Percentiles rank a stretch among this genome's conserved stretches.
Evolutionary conservation across 2,888 invertebrate species (phyloP).

Genomic region (Netelia melanura): DNA sequence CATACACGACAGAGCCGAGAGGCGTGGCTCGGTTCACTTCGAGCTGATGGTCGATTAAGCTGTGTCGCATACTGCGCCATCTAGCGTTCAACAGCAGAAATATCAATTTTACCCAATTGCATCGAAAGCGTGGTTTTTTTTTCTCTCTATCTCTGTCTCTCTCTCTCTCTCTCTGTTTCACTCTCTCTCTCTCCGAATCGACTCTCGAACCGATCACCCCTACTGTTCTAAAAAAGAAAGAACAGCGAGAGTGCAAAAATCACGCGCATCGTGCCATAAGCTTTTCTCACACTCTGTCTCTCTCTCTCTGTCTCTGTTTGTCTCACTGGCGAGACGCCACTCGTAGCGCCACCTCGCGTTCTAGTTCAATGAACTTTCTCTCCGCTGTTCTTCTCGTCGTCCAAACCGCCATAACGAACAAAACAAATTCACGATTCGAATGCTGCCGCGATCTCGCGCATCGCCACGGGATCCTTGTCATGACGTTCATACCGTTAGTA

Average conservation of each 20-base stretch:
- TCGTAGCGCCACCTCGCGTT: conserved; percentile 26
- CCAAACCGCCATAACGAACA: conserved; percentile 16
- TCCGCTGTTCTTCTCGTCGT: conserved; percentile 40
- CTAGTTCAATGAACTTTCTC: conserved; percentile 15
- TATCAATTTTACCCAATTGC: conserved; percentile 67
- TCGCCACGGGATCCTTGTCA: conserved; percentile 54
- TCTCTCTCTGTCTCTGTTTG: conserved; percentile 16
- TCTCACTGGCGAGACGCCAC: conserved; percentile 15
- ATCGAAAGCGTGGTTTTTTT: conserved; percentile 64
- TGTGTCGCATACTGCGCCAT: conserved; percentile 44
- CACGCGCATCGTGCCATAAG: conserved; percentile 50
- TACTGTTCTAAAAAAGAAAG: conserved; percentile 35
- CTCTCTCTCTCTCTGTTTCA: conserved; percentile 37
- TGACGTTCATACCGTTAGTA: conserved; percentile 31
- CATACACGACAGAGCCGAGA: conserved; percentile 93
- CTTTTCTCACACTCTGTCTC: not conserved
- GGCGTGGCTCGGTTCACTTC: conserved; percentile 97
- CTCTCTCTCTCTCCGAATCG: conserved; percentile 14
- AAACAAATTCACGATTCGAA: conserved; percentile 34
- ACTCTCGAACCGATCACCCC: conserved; percentile 62
- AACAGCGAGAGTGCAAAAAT: conserved; percentile 17
- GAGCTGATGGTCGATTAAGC: conserved; percentile 96
- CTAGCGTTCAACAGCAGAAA: conserved; percentile 63
- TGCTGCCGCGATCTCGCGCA: conserved; percentile 65
- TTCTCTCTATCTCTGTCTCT: conserved; percentile 36